Base-by-base conservation (phyloP, 2,113 vertebrate genomes). In the Sylvietta virens region DNA sequence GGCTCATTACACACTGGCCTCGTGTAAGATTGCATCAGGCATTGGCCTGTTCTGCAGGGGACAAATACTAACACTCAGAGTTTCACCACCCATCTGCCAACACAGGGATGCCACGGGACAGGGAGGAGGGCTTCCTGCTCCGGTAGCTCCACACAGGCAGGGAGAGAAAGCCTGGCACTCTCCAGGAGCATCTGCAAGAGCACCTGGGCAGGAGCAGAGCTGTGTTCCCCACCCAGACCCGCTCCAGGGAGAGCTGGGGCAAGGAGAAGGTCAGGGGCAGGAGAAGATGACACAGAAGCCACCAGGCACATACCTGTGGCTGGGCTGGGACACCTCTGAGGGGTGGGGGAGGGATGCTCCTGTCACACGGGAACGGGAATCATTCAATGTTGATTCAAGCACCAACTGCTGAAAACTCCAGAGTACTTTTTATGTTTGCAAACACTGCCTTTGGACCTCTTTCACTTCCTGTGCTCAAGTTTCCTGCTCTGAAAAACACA, bases 21-120 rank as follows among this genome's bases (percentile, higher is more conserved):
- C n/a, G n/a, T n/a, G n/a, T n/a, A n/a, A n/a, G n/a, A n/a, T n/a
- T n/a, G n/a, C n/a, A n/a, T n/a, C n/a, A n/a, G 69, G 26, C 54
- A 40, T 9, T 95, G 92, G 86, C 81, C 76, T 97, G 96, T 95
- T 80, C 86, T 69, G 62, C 60, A 91, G 64, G 81, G 86, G 81
- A 70, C 40, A 62, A 51, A 26, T 20, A 11, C 33, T 35, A 44
- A 70, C 83, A 92, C 37, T 85, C 15, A 0, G 40, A 42, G 30
- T 31, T 47, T 62, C 19, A 16, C 8, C 28, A 17, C 19, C 51
- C 57, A 9, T 51, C 61, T 93, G 82, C 71, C 87, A 83, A 6
- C 31, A 30, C 6, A 0, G 48, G 39, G 73, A 62, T 73, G 40
- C 90, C 7, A 0, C 17, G 19, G 78, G 51, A 69, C 13, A 27